Conservation (phyloP, 2,888 invertebrate genomes). For the Linyphia triangularis region DNA sequence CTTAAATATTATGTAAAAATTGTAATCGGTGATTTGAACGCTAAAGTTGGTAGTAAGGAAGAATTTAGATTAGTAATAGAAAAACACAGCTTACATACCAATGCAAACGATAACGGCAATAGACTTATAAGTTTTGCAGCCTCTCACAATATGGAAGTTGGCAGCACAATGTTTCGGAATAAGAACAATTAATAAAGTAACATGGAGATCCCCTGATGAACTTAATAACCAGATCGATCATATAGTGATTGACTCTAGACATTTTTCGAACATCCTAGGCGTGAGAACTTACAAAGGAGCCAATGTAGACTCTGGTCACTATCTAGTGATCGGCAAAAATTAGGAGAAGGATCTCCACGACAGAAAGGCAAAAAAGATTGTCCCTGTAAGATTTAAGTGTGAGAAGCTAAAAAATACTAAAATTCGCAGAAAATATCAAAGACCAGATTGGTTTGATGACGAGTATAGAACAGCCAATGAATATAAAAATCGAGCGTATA, state of each 20-base stretch:
- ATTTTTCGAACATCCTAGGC: background rate
- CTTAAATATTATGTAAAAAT: background rate
- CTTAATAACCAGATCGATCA: slow-evolving; percentile 1
- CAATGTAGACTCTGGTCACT: slow-evolving; percentile 2
- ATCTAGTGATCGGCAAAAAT: background rate
- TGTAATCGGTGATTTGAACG: background rate
- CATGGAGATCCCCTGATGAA: slow-evolving; percentile 8
- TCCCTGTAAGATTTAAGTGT: slow-evolving; percentile 4
- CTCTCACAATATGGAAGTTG: background rate
- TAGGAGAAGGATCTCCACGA: background rate
- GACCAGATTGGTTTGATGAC: background rate
- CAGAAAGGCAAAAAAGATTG: background rate
- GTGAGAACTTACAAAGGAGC: slow-evolving; percentile 8
- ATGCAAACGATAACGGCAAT: background rate
- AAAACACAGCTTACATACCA: background rate
- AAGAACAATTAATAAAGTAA: background rate
- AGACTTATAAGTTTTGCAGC: background rate
- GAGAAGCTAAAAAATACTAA: background rate
- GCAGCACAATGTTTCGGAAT: background rate
- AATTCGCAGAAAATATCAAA: background rate
- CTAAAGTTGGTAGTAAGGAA: background rate
- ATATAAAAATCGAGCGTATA: background rate
- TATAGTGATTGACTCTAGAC: background rate
- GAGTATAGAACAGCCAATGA: background rate
- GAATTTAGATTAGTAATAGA: background rate